Evolutionary conservation across 2,797 vertebrate genomes (phyloP).

Genomic region (Otus scops): DNA sequence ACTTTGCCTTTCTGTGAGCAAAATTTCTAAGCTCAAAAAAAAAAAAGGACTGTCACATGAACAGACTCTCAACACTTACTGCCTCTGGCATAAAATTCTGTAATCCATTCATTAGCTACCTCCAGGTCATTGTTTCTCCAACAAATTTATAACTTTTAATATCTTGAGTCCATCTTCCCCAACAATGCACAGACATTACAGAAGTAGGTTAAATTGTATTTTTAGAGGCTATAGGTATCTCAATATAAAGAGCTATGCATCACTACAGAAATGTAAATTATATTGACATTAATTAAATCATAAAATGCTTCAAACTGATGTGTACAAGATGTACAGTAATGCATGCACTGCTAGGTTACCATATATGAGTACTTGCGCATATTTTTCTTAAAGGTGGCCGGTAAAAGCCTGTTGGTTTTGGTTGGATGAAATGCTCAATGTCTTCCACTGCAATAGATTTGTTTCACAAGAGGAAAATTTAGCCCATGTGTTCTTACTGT

Average conservation of each 20-base stretch:
- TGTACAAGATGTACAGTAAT: neutral
- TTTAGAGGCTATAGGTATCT: neutral
- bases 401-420: neutral
- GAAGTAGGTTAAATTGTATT: neutral
- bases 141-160: neutral
- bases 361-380: neutral
- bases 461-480: neutral
- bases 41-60: neutral
- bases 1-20: neutral
- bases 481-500: neutral
- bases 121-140: neutral
- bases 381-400: neutral
- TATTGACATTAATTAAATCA: neutral
- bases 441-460: neutral
- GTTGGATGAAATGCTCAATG: neutral
- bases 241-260: neutral
- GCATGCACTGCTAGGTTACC: neutral
- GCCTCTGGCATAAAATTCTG: neutral
- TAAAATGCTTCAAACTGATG: neutral
- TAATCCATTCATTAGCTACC: neutral
- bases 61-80: neutral
- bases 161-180: neutral
- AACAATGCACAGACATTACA: neutral
- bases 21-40: neutral
- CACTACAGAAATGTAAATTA: neutral